Base-by-base conservation (phyloP, 2,797 vertebrate species). In the Smutsia gigantea region DNA sequence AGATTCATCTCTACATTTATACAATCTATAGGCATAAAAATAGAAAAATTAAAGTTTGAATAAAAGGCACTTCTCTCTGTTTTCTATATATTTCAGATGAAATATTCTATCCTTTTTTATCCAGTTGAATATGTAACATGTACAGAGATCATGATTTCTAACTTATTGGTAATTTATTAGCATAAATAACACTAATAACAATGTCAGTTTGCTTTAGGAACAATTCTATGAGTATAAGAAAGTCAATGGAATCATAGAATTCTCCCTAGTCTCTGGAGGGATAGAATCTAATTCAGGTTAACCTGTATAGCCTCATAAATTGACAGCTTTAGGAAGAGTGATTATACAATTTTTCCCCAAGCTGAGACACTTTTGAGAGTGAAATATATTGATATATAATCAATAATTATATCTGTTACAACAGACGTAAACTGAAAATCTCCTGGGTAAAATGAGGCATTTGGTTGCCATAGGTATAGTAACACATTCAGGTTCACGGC, bases 261-360 rank as follows among this genome's bases (percentile, higher is more conserved):
- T 95, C 84, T 94, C 7, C 64, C 61, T 88, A 46, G 23, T 77
- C 27, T 68, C 10, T 90, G 23, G n/a, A 53, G 87, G 21, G 72
- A 85, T 59, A 93, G 92, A 95, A 49, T 37, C 31, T 87, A 89
- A 84, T 86, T 92, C 7, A 11, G 39, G 18, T 82, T 90, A 59
- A 94, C 55, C 92, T 96, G 46, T 53, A 82, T 77, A 79, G 1
- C 14, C 39, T 88, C 18, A 57, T 57, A 81, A 92, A 53, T 68
- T 85, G 37, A 68, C 53, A 49, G 18, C 31, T 71, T 77, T 94
- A 90, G 31, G 25, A 74, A 27, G 29, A 92, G 25, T 75, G 23
- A 84, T 79, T 94, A 37, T 84, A 69, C 81, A 68, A 68, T 90
- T 84, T 39, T 92, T 90, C 63, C 74, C 59, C 29, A 91, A 87